These are phyloP conservation scores for Amphiduros pacificus DNA, from an alignment of 2,888 invertebrate species.

Conservation along the genomic window DNA sequence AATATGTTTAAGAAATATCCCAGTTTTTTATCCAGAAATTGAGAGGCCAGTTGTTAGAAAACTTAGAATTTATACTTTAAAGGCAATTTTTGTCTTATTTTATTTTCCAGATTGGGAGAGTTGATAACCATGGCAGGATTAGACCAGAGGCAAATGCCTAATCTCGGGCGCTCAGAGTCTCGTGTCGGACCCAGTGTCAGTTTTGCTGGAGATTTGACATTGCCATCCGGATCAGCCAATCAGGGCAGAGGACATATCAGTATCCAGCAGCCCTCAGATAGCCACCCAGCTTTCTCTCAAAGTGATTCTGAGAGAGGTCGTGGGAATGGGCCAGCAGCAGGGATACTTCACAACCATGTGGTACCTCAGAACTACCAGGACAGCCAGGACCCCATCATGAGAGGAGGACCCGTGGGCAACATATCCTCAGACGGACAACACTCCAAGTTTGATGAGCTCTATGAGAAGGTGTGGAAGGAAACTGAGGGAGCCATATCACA, in stretches of 20 bases:
- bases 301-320: not conserved
- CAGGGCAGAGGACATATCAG: too few relatives aligned
- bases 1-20: too few relatives aligned
- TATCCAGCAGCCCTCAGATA: too few relatives aligned
- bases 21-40: too few relatives aligned
- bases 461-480: constrained; percentile 26
- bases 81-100: too few relatives aligned
- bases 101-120: constrained; percentile 48
- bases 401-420: constrained; percentile 2
- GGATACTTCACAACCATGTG: not conserved
- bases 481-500: constrained; percentile 25
- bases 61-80: too few relatives aligned
- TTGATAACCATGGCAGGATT: constrained; percentile 54
- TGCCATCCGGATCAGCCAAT: too few relatives aligned
- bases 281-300: too few relatives aligned
- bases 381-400: constrained; percentile 19
- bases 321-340: not conserved
- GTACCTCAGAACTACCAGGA: constrained; percentile 18
- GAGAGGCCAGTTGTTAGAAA: too few relatives aligned
- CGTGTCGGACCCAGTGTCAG: too few relatives aligned
- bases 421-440: not conserved
- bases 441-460: constrained; percentile 30
- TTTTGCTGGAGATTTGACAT: too few relatives aligned
- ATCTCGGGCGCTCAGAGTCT: not conserved
- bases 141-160: constrained; percentile 34